Conservation (phyloP, 2,113 vertebrate genomes). For the Nyctereutes procyonoides region DNA sequence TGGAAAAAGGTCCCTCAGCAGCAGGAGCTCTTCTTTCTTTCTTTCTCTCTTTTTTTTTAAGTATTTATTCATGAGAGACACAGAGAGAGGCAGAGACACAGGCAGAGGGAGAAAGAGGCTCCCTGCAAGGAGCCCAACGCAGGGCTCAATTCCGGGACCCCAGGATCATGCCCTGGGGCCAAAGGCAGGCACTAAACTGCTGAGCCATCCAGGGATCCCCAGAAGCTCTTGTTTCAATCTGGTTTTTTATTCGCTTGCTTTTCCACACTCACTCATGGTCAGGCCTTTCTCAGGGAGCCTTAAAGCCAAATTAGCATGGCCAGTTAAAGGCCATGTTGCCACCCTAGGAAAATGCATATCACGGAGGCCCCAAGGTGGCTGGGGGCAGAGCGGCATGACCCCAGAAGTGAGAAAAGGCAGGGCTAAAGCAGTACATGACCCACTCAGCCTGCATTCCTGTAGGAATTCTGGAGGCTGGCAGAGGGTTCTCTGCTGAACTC, state of each 20-base stretch:
- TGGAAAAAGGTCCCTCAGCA: background rate
- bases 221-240: background rate
- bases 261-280: background rate
- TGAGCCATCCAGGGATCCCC: too few species aligned
- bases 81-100: too few species aligned
- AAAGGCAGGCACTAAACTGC: too few species aligned
- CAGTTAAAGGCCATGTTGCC: background rate
- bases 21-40: background rate
- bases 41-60: too few species aligned
- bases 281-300: background rate
- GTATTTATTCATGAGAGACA: too few species aligned
- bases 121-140: too few species aligned
- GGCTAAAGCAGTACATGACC: accelerated
- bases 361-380: background rate
- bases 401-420: background rate
- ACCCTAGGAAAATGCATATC: background rate
- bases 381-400: background rate
- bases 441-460: background rate
- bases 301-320: background rate
- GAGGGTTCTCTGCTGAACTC: background rate
- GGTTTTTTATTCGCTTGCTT: conserved; percentile 59
- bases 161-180: too few species aligned
- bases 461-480: background rate
- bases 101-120: too few species aligned
- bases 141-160: too few species aligned